Percentiles rank a stretch among this genome's conserved stretches.
These are phyloP conservation scores for Notamacropus eugenii DNA, from an alignment of 2,797 vertebrate genomes.

Conservation along the genomic window DNA sequence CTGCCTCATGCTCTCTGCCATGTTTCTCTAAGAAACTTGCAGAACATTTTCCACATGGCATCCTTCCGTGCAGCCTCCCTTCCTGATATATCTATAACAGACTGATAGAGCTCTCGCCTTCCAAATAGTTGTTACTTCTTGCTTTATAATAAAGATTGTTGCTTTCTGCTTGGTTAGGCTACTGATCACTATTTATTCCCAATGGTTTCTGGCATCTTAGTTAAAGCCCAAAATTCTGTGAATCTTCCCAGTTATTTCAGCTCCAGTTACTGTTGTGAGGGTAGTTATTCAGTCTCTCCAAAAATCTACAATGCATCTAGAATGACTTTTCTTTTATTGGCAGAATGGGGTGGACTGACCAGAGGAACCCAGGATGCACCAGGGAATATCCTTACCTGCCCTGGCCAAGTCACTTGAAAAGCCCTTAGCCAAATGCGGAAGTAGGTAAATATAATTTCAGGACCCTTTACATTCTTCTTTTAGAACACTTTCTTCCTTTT, in stretches of 20 bases:
- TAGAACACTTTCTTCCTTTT: background rate
- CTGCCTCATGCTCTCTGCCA: slow-evolving; percentile 56
- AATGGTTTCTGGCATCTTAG: slow-evolving; percentile 69
- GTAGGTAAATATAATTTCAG: background rate
- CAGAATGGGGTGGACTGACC: background rate
- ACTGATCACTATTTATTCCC: slow-evolving; percentile 65
- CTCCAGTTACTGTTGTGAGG: slow-evolving; percentile 64
- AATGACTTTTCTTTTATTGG: slow-evolving; percentile 36
- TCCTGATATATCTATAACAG: slow-evolving; percentile 55
- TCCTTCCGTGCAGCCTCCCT: slow-evolving; percentile 60
- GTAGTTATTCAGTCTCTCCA: background rate
- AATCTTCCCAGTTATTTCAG: slow-evolving; percentile 58
- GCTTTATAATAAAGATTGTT: slow-evolving; percentile 69
- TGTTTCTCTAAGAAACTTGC: slow-evolving; percentile 61
- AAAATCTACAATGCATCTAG: background rate
- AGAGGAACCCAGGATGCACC: background rate
- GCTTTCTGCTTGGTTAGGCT: slow-evolving; percentile 73
- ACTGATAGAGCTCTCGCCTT: slow-evolving; percentile 54
- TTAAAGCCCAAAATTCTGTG: slow-evolving; percentile 55
- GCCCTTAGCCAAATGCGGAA: background rate
- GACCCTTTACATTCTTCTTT: background rate
- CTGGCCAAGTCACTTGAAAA: background rate
- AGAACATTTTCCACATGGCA: slow-evolving; percentile 71
- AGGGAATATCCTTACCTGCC: background rate
- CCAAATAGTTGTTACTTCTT: slow-evolving; percentile 54